Base-by-base conservation (phyloP, 2,797 vertebrate genomes). In the Alauda arvensis region DNA sequence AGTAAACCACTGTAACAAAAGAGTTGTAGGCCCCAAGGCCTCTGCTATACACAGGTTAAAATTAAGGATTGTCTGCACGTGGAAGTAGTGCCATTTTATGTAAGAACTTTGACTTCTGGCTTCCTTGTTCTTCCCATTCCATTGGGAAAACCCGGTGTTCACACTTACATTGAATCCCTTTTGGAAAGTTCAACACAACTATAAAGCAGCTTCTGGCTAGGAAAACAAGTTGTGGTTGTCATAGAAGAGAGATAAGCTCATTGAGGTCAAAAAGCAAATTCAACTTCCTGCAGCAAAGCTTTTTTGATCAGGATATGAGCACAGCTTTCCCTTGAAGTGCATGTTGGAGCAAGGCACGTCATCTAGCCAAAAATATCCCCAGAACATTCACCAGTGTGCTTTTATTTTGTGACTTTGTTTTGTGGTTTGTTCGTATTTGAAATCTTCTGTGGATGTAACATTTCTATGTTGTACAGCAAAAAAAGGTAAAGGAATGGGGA, bases 221-320 rank as follows among this genome's bases (percentile, higher is more conserved):
- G 70, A 78, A 94, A 93, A 92, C 51, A 94, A 76, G 69, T 43
- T 56, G 21, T 81, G 57, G 80, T 91, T 82, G 46, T 67, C 33
- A 16, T 71, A 45, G 17, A 72, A 77, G 60, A 83, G 21, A 75
- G 8, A 31, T 45, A 80, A 91, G 56, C 61, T 77, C 5, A 7
- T 43, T 48, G 66, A 83, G 76, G 70, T 94, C 78, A 93, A 76
- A 89, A 93, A 57, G 80, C 80, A 94, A 88, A 88, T 88, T 77
- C 49, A 78, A 0, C 61, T 89, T 94, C 70, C 88, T 87, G 70
- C 23, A 70, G 55, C 61, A 81, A 87, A 81, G 39, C 11, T 56
- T 65, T 93, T 87, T 93, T 91, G 33, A 83, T 91, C 37, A 70
- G 70, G 63, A 83, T 83, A 42, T 1, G 2, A 75, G 28, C 20